Conservation (phyloP, 2,888 invertebrate genomes). For the Papilio demoleus region DNA sequence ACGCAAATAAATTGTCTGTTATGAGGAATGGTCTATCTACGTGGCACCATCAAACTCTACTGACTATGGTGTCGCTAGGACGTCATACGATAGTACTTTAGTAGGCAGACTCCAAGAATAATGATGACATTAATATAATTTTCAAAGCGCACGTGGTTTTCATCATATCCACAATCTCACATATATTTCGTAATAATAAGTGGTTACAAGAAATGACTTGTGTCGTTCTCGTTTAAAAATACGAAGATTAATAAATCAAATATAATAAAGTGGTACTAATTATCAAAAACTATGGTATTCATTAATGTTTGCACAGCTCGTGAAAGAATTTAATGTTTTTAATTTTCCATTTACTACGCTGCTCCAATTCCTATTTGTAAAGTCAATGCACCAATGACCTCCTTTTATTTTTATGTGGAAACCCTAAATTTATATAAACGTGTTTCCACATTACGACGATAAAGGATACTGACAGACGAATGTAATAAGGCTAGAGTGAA, state of each 20-base stretch:
- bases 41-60: too few relatives aligned
- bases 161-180: constrained; percentile 13
- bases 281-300: neutral
- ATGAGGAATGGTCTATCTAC: too few relatives aligned
- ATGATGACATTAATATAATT: constrained; percentile 41
- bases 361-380: constrained; percentile 17
- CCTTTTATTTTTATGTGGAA: constrained; percentile 20
- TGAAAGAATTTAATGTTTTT: neutral
- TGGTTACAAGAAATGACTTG: neutral
- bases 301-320: neutral
- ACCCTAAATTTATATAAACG: constrained; percentile 25
- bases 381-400: constrained; percentile 28
- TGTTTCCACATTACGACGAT: neutral
- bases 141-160: too few relatives aligned
- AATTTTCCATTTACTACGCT: neutral
- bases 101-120: constrained; percentile 29
- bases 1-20: too few relatives aligned
- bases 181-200: constrained; percentile 20
- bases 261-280: neutral
- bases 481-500: neutral
- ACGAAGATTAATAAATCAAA: neutral
- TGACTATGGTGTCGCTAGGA: neutral
- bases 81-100: neutral
- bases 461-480: neutral
- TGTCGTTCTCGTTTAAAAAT: neutral